Conservation (phyloP, 2,113 vertebrate genomes). For the Emydocephalus ijimae region DNA sequence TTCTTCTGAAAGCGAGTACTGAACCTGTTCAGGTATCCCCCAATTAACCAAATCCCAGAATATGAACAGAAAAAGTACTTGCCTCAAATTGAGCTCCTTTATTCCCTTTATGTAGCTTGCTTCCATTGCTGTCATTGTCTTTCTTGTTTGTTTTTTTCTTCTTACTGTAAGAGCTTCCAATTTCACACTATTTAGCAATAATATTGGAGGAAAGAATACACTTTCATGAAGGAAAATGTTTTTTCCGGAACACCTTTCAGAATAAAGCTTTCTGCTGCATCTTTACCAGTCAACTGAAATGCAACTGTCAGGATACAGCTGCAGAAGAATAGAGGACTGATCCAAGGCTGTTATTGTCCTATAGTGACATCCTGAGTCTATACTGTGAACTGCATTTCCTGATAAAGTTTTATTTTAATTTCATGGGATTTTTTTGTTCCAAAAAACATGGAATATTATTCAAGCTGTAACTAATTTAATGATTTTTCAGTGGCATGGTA, state of each 20-base stretch:
- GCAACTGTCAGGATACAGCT: too few species aligned
- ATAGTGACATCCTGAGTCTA: constrained; percentile 39
- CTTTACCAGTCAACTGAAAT: not conserved
- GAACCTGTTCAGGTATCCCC: constrained; percentile 38
- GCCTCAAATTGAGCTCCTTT: constrained; percentile 16
- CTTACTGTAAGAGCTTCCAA: not conserved
- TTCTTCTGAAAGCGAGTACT: constrained; percentile 59
- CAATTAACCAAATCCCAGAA: constrained; percentile 35
- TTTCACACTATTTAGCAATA: not conserved
- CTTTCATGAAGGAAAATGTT: not conserved
- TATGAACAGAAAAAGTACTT: constrained; percentile 55
- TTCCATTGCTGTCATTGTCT: not conserved
- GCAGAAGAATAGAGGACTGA: not conserved
- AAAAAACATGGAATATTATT: not conserved
- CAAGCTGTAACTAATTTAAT: not conserved
- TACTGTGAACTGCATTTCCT: constrained; percentile 19
- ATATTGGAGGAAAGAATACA: not conserved
- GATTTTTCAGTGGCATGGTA: not conserved
- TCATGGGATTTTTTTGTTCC: not conserved
- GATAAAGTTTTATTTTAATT: not conserved
- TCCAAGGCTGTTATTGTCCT: constrained; percentile 7
- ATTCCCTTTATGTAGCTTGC: constrained; percentile 12
- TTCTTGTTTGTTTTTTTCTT: not conserved
- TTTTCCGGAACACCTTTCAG: not conserved
- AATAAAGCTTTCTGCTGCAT: constrained; percentile 32